phyloP scores from a whole-genome alignment of 2,888 invertebrate species.

The Andrena dorsata region DNA sequence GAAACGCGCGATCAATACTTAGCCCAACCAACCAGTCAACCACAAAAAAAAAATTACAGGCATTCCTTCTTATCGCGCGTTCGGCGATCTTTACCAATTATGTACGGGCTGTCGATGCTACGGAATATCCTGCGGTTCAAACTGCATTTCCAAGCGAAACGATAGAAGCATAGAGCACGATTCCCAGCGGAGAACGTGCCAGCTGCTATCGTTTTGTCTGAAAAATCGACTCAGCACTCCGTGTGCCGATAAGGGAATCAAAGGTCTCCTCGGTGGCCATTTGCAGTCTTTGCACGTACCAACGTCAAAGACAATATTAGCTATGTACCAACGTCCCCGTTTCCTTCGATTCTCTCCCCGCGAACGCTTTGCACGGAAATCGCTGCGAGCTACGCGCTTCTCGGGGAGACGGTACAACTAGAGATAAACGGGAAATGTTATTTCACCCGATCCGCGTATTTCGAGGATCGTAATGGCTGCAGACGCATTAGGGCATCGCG shows the following conservation, averaged over 20 bases:
- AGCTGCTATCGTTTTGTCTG: background rate
- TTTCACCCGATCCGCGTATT: background rate
- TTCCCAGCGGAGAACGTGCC: background rate
- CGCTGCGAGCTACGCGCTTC: too few species aligned
- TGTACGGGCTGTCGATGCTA: too few species aligned
- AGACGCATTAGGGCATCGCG: slow-evolving; percentile 6
- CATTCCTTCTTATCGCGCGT: too few species aligned
- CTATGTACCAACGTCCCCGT: too few species aligned
- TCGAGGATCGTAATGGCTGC: slow-evolving; percentile 4
- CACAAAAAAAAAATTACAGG: too few species aligned
- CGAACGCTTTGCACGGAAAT: background rate
- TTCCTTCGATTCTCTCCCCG: background rate
- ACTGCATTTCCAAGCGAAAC: background rate
- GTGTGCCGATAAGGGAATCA: slow-evolving; percentile 9
- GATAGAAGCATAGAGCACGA: background rate
- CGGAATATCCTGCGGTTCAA: too few species aligned
- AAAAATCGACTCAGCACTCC: slow-evolving; percentile 15
- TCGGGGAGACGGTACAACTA: background rate
- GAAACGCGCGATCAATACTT: background rate
- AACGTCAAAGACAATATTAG: slow-evolving; percentile 4
- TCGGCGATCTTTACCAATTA: too few species aligned
- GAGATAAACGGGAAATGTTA: background rate
- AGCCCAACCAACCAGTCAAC: background rate
- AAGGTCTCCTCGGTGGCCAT: background rate
- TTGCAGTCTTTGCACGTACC: background rate